These are phyloP conservation scores for Micropoecilia bifurca DNA, from an alignment of 2,797 vertebrate species.

Conservation along the genomic window DNA sequence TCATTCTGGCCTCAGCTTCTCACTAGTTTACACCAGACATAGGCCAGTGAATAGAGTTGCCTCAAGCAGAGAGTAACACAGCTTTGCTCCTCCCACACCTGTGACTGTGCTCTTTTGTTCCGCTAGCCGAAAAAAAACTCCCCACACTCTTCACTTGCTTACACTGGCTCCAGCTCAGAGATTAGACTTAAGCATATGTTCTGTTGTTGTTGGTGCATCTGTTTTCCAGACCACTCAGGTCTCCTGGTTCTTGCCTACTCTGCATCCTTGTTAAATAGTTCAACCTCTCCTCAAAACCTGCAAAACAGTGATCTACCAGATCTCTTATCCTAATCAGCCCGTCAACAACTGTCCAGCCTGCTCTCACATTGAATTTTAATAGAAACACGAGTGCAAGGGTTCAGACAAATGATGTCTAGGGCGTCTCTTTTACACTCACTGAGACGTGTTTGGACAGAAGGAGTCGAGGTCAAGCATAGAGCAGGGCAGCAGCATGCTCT, in stretches of 20 bases:
- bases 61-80: neutral
- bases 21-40: neutral
- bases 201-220: no score
- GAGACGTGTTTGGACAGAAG: constrained; percentile 32
- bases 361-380: constrained; percentile 18
- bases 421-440: constrained; percentile 20
- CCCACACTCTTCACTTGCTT: no score
- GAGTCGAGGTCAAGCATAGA: constrained; percentile 56
- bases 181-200: no score
- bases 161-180: no score
- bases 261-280: constrained; percentile 30
- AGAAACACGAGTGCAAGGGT: constrained; percentile 26
- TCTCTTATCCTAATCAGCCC: constrained; percentile 25
- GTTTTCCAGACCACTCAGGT: no score
- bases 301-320: constrained; percentile 18
- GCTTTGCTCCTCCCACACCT: neutral
- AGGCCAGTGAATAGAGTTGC: neutral
- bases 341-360: constrained; percentile 16
- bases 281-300: constrained; percentile 16
- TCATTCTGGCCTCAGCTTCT: neutral
- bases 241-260: no score
- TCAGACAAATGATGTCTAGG: constrained; percentile 12
- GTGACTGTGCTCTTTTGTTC: neutral
- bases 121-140: no score
- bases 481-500: constrained; percentile 2